A percentile compares a stretch with the other conserved stretches of the same genome.
Evolutionary conservation across 2,888 invertebrate species (phyloP).

Genomic region (Drosophila villosipedis): DNA sequence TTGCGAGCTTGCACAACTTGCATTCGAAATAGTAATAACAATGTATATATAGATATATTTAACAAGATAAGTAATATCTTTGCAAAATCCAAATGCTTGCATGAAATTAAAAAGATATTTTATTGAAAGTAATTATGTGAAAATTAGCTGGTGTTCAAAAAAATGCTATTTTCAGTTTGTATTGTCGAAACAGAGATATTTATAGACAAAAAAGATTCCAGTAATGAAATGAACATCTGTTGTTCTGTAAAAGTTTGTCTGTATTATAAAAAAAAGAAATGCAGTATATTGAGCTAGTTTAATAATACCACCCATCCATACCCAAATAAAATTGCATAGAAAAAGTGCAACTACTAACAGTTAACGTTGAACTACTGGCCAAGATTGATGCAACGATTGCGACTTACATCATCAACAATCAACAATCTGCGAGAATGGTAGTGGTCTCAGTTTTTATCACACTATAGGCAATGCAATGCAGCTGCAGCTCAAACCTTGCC

Average conservation of each 20-base stretch:
- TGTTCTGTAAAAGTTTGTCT: background rate
- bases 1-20: conserved; percentile 8
- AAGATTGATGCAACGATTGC: conserved; percentile 71
- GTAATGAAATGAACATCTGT: background rate
- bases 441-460: conserved; percentile 25
- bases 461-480: conserved; percentile 51
- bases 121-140: background rate
- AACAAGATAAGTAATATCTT: background rate
- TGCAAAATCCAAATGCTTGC: conserved; percentile 10
- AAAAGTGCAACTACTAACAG: conserved; percentile 65
- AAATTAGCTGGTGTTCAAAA: background rate
- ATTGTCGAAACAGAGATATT: background rate
- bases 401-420: conserved; percentile 69
- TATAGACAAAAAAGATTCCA: background rate
- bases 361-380: conserved; percentile 77
- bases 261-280: background rate
- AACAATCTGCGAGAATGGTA: conserved; percentile 49
- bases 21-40: conserved; percentile 7
- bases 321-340: conserved; percentile 7
- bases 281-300: background rate
- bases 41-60: conserved; percentile 3
- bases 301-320: background rate
- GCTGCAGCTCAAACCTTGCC: conserved; percentile 20
- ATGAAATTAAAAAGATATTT: conserved; percentile 26
- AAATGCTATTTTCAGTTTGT: background rate